Conservation (phyloP, 37 sponge, comb jelly and placozoan genomes). For the Halisarca cf. caerulea region DNA sequence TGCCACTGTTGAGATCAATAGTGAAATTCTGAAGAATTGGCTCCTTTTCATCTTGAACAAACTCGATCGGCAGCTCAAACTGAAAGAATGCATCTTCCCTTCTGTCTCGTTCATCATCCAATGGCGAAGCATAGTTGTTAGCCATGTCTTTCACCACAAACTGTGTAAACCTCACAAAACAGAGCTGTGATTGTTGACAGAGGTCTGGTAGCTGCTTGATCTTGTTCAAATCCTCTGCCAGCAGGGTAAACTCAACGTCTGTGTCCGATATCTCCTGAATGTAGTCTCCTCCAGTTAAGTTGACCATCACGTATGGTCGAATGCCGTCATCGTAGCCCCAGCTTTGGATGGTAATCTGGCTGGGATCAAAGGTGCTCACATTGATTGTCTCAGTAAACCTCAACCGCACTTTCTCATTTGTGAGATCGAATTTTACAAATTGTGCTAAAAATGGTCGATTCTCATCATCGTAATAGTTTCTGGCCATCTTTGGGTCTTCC, state of each 20-base stretch:
- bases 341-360: conserved; percentile 71
- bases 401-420: conserved; percentile 46
- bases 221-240: conserved; percentile 65
- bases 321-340: conserved; percentile 71
- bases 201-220: conserved; percentile 63
- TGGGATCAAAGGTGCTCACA: conserved; percentile 85
- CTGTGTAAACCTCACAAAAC: conserved; percentile 72
- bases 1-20: conserved; percentile 77
- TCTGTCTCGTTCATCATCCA: conserved; percentile 20
- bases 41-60: conserved; percentile 28
- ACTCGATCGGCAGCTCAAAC: conserved; percentile 53
- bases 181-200: conserved; percentile 49
- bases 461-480: conserved; percentile 63
- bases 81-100: neutral
- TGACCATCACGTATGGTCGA: conserved; percentile 30
- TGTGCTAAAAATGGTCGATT: conserved; percentile 55
- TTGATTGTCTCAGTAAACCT: conserved; percentile 84
- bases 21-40: conserved; percentile 63
- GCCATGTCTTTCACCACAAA: conserved; percentile 82
- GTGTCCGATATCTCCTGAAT: conserved; percentile 74
- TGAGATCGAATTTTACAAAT: conserved; percentile 70
- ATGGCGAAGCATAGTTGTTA: conserved; percentile 45
- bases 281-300: conserved; percentile 67
- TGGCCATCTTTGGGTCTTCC: conserved; percentile 42
- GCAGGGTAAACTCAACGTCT: conserved; percentile 66